Conservation (phyloP, 2,888 invertebrate genomes). For the Pachycephus smyrnensis region DNA sequence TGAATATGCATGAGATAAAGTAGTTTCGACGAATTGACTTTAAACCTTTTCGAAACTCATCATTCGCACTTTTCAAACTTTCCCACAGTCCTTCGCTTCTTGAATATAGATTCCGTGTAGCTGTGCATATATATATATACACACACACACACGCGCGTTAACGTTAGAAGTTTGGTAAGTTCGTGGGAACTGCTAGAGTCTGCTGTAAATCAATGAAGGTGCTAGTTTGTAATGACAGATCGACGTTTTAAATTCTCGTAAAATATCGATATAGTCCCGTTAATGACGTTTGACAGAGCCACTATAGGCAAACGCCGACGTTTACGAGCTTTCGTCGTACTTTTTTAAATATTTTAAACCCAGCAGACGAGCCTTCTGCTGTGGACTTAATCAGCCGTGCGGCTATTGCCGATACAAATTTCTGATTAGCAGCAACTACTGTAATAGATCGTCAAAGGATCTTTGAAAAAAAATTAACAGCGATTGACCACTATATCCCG, state of each 20-base stretch:
- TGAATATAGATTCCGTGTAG: neutral
- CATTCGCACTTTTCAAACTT: too few species aligned
- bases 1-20: neutral
- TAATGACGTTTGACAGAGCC: neutral
- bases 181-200: neutral
- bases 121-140: too few species aligned
- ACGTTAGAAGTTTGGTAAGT: neutral
- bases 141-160: neutral
- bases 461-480: too few species aligned
- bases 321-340: neutral
- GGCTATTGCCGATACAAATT: neutral
- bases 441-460: too few species aligned
- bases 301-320: neutral
- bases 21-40: neutral
- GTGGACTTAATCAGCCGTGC: neutral
- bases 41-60: neutral
- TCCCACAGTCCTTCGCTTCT: neutral
- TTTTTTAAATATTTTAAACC: neutral
- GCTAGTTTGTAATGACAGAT: neutral
- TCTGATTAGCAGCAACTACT: too few species aligned
- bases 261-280: neutral
- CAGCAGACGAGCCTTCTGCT: too few species aligned
- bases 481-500: too few species aligned
- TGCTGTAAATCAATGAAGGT: neutral
- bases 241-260: neutral